Evolutionary conservation across 2,888 invertebrate genomes (phyloP).

Genomic region (Tuberolachnus salignus): DNA sequence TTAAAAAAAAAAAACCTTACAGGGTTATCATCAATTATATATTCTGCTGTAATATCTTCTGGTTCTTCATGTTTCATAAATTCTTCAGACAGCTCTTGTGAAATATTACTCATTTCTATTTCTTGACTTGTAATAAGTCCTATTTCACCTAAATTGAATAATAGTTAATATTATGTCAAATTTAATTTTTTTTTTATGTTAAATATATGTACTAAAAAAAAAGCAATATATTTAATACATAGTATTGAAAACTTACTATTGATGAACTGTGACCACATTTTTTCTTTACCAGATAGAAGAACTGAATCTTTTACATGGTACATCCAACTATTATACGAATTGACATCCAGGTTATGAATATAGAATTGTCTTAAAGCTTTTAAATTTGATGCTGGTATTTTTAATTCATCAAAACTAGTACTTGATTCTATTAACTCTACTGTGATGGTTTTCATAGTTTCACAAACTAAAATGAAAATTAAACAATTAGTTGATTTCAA

Average conservation of each 20-base stretch:
- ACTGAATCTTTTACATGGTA: constrained; percentile 47
- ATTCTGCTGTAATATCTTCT: background rate
- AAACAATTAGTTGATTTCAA: background rate
- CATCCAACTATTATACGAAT: constrained; percentile 40
- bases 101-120: constrained; percentile 25
- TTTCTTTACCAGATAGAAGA: constrained; percentile 38
- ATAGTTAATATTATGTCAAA: too few relatives aligned
- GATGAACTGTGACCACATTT: constrained; percentile 42
- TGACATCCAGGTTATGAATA: constrained; percentile 28
- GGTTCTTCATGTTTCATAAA: constrained; percentile 18
- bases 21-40: constrained; percentile 30
- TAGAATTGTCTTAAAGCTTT: constrained; percentile 33
- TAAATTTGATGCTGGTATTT: constrained; percentile 23
- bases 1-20: constrained; percentile 9
- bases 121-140: constrained; percentile 45
- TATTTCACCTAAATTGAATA: constrained; percentile 35
- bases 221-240: background rate
- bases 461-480: constrained; percentile 32
- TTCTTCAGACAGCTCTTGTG: constrained; percentile 34
- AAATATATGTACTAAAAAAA: background rate
- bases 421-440: constrained; percentile 35
- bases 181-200: background rate
- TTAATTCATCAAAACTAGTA: constrained; percentile 27
- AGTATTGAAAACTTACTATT: constrained; percentile 21
- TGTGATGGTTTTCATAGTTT: constrained; percentile 20